phyloP scores from a whole-genome alignment of 2,113 vertebrate species.

The Bungarus multicinctus region DNA sequence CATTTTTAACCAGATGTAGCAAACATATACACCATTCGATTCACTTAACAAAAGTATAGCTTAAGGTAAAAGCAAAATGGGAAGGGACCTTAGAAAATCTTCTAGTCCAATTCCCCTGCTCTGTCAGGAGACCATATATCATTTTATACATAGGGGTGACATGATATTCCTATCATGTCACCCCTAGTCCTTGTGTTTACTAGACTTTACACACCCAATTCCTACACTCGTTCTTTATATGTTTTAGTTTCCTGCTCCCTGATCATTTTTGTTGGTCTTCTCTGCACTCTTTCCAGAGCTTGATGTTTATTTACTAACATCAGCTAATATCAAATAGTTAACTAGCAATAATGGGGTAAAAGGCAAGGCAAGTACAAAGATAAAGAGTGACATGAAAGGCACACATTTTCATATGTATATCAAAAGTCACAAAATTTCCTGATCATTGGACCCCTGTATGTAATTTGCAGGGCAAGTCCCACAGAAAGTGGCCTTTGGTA shows the following conservation, averaged over 20 bases:
- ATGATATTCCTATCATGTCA: neutral
- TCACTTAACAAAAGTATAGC: neutral
- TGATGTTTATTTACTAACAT: neutral
- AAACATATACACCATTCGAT: neutral
- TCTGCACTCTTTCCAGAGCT: neutral
- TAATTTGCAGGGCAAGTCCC: neutral
- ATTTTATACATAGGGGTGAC: no score
- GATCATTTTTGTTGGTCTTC: neutral
- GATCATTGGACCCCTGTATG: neutral
- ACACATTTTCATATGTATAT: neutral
- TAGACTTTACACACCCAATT: neutral
- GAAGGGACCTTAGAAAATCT: neutral
- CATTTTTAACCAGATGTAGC: neutral
- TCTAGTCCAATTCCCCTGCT: neutral
- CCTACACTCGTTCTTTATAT: neutral
- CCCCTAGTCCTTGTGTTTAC: neutral
- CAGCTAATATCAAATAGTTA: neutral
- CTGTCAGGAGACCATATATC: neutral
- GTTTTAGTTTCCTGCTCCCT: neutral
- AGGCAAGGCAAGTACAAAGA: neutral
- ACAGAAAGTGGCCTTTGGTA: neutral
- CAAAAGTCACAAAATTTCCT: neutral
- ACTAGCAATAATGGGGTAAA: neutral
- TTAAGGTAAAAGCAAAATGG: neutral
- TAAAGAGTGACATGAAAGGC: neutral